Percentiles rank a stretch among this genome's conserved stretches.
Evolutionary conservation across 1,140 invertebrate genomes (phyloP).

Genomic region (Vanessa tameamea): DNA sequence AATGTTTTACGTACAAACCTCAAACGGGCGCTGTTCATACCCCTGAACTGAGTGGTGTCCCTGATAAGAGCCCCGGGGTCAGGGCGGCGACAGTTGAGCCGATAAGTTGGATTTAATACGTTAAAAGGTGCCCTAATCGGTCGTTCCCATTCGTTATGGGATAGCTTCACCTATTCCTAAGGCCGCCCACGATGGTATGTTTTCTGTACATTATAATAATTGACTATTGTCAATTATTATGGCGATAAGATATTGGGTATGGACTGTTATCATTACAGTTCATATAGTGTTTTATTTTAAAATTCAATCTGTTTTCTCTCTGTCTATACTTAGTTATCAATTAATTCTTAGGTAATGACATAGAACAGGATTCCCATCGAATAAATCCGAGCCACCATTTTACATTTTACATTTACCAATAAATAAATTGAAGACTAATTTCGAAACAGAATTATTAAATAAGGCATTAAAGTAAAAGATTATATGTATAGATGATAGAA

Average conservation of each 20-base stretch:
- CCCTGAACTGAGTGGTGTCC: slow-evolving; percentile 55
- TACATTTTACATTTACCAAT: too few relatives aligned
- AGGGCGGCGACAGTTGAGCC: slow-evolving; percentile 61
- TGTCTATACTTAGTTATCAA: too few relatives aligned
- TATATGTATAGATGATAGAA: too few relatives aligned
- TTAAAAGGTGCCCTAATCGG: slow-evolving; percentile 78
- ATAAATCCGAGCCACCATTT: too few relatives aligned
- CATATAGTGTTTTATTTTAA: too few relatives aligned
- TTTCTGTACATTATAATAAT: background rate
- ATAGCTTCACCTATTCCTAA: slow-evolving; percentile 43
- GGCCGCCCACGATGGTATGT: background rate
- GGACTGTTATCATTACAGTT: background rate
- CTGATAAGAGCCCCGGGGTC: slow-evolving; percentile 68
- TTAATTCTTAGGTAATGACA: too few relatives aligned
- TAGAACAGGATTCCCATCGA: too few relatives aligned
- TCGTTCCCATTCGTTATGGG: slow-evolving; percentile 74
- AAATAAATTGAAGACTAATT: too few relatives aligned
- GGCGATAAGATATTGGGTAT: background rate
- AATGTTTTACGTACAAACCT: slow-evolving; percentile 36
- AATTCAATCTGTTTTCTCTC: too few relatives aligned
- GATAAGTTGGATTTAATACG: slow-evolving; percentile 78
- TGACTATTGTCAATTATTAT: background rate
- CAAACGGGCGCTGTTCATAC: slow-evolving; percentile 42
- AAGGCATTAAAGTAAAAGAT: too few relatives aligned
- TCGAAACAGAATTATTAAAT: too few relatives aligned